These are phyloP conservation scores for Apodemus agrarius DNA, from an alignment of 2,797 vertebrate genomes.

Conservation along the genomic window DNA sequence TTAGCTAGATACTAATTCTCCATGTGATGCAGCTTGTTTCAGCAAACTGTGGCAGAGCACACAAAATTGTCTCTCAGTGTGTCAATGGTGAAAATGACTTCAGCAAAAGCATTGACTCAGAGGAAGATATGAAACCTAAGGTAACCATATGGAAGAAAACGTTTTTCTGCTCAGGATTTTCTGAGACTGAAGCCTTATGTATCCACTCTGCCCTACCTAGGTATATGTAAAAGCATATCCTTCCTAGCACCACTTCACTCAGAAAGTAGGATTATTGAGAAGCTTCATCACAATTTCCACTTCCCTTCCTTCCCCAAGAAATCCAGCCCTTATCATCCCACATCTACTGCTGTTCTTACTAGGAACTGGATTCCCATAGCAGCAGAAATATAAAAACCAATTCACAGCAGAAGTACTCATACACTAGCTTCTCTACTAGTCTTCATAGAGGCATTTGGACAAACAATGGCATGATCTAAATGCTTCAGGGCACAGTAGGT, in stretches of 20 bases:
- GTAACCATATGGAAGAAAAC: background rate
- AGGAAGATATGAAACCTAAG: background rate
- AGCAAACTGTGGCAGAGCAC: background rate
- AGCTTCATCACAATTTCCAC: background rate
- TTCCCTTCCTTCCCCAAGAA: background rate
- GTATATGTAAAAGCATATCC: background rate
- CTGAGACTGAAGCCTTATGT: background rate
- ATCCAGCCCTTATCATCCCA: background rate
- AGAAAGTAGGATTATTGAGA: background rate
- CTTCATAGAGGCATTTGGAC: too few species aligned
- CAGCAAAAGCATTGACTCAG: background rate
- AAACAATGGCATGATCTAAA: background rate
- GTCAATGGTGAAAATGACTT: background rate
- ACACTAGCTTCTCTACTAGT: background rate
- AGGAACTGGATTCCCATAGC: background rate
- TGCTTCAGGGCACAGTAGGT: background rate
- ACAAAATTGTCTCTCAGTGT: background rate
- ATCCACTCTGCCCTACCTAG: background rate
- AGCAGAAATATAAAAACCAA: background rate
- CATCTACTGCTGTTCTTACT: background rate
- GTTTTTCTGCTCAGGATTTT: background rate
- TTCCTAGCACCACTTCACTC: background rate
- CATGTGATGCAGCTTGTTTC: background rate
- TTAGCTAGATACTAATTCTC: background rate
- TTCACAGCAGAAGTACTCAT: background rate